phyloP scores from a whole-genome alignment of 2,797 vertebrate genomes.

The Pteropus rufus region DNA sequence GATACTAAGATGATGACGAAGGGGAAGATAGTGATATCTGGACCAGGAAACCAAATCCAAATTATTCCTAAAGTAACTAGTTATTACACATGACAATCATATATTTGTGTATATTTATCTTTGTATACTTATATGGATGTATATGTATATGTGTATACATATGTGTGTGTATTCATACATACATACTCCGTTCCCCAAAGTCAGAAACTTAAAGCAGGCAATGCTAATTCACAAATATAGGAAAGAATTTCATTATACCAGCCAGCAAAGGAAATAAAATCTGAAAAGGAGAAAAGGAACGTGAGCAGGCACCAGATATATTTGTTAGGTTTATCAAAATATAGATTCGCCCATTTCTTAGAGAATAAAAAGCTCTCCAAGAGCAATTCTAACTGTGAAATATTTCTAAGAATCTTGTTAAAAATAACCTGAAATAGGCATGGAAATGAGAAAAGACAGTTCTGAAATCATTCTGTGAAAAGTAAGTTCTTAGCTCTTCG shows the following conservation, averaged over 20 bases:
- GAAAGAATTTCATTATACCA: neutral
- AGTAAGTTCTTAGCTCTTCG: neutral
- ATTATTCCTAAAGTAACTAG: neutral
- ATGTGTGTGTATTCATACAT: neutral
- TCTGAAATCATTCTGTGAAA: neutral
- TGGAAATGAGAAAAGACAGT: neutral
- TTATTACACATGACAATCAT: neutral
- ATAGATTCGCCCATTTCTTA: neutral
- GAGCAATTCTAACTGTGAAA: conserved; percentile 50
- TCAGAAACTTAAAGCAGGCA: neutral
- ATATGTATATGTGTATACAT: accelerated
- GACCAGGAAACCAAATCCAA: neutral
- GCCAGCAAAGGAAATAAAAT: neutral
- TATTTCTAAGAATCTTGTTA: conserved; percentile 47
- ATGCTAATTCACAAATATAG: neutral
- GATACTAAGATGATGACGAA: neutral
- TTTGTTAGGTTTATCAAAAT: conserved; percentile 56
- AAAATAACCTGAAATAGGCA: conserved; percentile 28
- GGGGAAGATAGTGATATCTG: neutral
- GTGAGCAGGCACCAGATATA: neutral
- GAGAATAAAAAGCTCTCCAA: conserved; percentile 24
- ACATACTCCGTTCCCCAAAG: neutral
- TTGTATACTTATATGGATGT: neutral
- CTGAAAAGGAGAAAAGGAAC: neutral
- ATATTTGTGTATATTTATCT: neutral